Percentiles rank a stretch among this genome's conserved stretches.
These are phyloP conservation scores for Ctenomys sociabilis DNA, from an alignment of 2,113 vertebrate genomes.

Conservation along the genomic window DNA sequence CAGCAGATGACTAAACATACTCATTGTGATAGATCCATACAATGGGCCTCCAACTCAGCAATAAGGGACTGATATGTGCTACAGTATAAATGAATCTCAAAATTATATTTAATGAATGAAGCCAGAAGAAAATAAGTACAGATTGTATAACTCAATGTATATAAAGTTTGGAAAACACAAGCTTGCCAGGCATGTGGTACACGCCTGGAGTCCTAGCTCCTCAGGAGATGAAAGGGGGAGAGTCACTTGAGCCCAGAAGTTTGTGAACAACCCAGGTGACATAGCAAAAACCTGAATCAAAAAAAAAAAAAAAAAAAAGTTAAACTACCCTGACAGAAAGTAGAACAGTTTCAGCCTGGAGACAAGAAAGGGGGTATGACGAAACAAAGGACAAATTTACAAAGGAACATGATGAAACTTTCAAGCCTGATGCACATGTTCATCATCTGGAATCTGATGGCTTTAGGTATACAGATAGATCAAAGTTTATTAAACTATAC, in stretches of 20 bases:
- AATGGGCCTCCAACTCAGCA: not conserved
- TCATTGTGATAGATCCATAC: not conserved
- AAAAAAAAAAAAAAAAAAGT: not conserved
- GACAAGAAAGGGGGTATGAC: not conserved
- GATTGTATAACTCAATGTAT: not conserved
- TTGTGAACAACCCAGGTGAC: not conserved
- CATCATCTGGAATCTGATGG: not conserved
- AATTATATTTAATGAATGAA: not conserved
- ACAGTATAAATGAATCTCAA: not conserved
- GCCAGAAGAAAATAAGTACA: not conserved
- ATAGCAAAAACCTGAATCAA: not conserved
- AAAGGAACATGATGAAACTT: not conserved
- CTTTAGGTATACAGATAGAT: not conserved
- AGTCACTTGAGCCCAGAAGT: not conserved
- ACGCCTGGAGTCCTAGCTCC: not conserved
- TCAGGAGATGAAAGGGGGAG: not conserved
- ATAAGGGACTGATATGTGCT: not conserved
- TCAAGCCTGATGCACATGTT: not conserved
- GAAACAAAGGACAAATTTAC: not conserved
- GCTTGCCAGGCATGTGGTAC: not conserved
- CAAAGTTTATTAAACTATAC: not conserved
- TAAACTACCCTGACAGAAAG: not conserved
- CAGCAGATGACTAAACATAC: not conserved
- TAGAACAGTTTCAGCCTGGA: not conserved
- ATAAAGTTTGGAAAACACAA: constrained; percentile 34